Evolutionary conservation across 2,797 vertebrate genomes (phyloP).

Genomic region (Steatocranus sp.): DNA sequence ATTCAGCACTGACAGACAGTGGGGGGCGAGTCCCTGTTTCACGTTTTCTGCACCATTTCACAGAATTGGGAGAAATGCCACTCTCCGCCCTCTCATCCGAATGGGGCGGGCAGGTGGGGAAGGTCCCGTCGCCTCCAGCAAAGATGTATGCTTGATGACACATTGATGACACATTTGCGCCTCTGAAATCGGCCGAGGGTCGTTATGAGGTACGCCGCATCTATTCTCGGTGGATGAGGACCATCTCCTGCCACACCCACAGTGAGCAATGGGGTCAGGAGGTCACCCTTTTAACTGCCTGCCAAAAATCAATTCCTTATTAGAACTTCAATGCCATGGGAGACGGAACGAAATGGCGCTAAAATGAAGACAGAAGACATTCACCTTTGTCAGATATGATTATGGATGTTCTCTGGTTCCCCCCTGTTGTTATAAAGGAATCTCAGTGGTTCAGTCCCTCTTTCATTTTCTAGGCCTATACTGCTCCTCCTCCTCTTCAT

Average conservation of each 20-base stretch:
- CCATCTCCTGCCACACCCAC: constrained; percentile 44
- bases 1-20: constrained; percentile 56
- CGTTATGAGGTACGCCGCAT: constrained; percentile 50
- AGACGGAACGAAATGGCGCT: constrained; percentile 20
- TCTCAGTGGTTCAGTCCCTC: constrained; percentile 35
- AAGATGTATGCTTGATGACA: constrained; percentile 55
- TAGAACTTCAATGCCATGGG: constrained; percentile 62
- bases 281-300: constrained; percentile 51
- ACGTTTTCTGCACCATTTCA: constrained; percentile 75
- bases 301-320: constrained; percentile 74
- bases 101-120: constrained; percentile 1
- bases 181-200: constrained; percentile 29
- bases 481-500: constrained; percentile 69
- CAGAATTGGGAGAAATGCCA: constrained; percentile 55
- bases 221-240: constrained; percentile 55
- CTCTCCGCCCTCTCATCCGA: constrained; percentile 44
- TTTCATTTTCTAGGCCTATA: constrained; percentile 53
- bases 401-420: constrained; percentile 55
- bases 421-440: constrained; percentile 57
- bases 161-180: constrained; percentile 57
- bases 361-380: constrained; percentile 70
- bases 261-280: constrained; percentile 64
- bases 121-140: constrained; percentile 40
- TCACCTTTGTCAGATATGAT: constrained; percentile 66
- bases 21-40: constrained; percentile 34